Percentiles rank a stretch among this genome's conserved stretches.
Conservation (phyloP, 2,113 vertebrate genomes). For the Sturnus vulgaris region DNA sequence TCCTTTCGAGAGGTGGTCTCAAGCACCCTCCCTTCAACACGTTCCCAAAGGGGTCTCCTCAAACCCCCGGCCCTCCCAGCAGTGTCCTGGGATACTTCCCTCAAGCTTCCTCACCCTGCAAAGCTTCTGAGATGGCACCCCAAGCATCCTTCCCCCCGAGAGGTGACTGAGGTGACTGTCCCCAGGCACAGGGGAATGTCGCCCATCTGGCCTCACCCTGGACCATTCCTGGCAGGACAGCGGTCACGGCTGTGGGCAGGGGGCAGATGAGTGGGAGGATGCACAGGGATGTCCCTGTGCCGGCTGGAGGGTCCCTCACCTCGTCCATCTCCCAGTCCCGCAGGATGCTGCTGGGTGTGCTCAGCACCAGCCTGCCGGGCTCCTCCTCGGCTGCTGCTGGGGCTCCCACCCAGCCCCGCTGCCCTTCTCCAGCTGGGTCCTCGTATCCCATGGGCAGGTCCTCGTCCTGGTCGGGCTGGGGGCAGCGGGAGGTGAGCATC, state of each 20-base stretch:
- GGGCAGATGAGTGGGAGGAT: accelerated
- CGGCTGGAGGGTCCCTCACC: neutral
- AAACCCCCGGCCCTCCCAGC: neutral
- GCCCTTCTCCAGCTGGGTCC: neutral
- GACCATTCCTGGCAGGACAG: too few relatives aligned
- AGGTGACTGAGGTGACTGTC: neutral
- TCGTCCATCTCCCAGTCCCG: neutral
- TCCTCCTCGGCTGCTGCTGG: neutral
- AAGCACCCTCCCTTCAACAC: neutral
- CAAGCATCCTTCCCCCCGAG: neutral
- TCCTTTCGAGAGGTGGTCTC: neutral
- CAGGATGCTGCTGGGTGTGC: neutral
- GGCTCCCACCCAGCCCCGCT: neutral
- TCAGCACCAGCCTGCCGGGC: neutral
- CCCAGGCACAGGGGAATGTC: neutral
- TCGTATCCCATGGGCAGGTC: neutral
- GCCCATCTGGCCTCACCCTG: neutral
- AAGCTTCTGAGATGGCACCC: neutral
- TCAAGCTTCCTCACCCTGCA: neutral
- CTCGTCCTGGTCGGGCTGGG: neutral
- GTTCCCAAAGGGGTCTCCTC: neutral
- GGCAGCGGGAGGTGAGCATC: neutral
- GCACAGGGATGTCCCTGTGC: neutral
- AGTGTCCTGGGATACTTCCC: neutral
- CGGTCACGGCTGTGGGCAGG: accelerated